Percentiles rank a stretch among this genome's conserved stretches.
These are phyloP conservation scores for Caenorhabditis becei DNA, from an alignment of 2,888 invertebrate species.

Conservation along the genomic window DNA sequence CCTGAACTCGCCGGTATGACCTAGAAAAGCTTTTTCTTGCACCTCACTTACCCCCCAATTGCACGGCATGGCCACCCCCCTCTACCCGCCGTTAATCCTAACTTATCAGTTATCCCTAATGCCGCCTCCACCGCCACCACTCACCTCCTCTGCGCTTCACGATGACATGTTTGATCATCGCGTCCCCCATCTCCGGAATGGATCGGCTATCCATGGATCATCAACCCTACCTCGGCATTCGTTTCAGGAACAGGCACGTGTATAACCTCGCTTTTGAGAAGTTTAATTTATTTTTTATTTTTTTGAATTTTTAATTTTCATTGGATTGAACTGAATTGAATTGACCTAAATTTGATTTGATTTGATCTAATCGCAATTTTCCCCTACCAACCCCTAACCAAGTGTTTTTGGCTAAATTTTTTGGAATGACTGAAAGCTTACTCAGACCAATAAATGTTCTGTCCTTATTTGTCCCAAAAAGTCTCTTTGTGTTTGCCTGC, in stretches of 20 bases:
- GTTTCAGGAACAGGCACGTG: conserved; percentile 73
- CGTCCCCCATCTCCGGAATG: conserved; percentile 46
- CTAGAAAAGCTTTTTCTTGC: conserved; percentile 13
- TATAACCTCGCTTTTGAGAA: conserved; percentile 44
- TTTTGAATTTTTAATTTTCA: too few species aligned
- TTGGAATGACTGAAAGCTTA: conserved; percentile 12
- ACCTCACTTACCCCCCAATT: not conserved
- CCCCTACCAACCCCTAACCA: not conserved
- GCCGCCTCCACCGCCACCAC: conserved; percentile 74
- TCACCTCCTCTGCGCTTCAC: conserved; percentile 54
- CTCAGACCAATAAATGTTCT: conserved; percentile 43
- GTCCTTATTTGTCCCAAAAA: conserved; percentile 36
- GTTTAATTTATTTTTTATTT: conserved; percentile 11
- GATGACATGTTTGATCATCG: conserved; percentile 66
- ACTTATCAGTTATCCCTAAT: conserved; percentile 68
- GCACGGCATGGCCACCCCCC: conserved; percentile 48
- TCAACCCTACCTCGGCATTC: conserved; percentile 63
- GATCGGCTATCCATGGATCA: conserved; percentile 42
- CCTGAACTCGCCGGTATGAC: conserved; percentile 76
- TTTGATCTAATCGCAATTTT: not conserved
- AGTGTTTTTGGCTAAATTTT: not conserved
- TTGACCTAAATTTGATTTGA: too few species aligned
- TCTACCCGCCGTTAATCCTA: conserved; percentile 20
- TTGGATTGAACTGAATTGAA: too few species aligned
- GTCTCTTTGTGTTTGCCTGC: conserved; percentile 12